Conservation (phyloP, 1,140 invertebrate species). For the Drosophila neocordata region DNA sequence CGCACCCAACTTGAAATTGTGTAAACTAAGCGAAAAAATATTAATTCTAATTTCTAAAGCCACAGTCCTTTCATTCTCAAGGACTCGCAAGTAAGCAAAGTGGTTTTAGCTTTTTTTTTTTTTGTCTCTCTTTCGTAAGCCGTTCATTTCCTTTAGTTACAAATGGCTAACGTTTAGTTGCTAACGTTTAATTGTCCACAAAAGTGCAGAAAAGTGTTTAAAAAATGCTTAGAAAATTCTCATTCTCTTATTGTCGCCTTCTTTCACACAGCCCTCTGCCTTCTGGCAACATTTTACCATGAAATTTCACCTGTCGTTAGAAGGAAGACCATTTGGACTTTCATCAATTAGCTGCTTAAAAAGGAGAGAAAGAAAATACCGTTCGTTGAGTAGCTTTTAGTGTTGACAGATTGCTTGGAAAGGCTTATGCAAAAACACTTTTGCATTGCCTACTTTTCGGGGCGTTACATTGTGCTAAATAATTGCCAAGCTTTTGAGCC, state of each 20-base stretch:
- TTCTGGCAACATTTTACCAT: background rate
- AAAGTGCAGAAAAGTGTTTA: constrained; percentile 26
- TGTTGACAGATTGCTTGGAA: constrained; percentile 46
- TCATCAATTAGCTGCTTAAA: constrained; percentile 70
- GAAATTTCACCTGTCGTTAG: constrained; percentile 11
- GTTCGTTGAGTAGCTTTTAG: constrained; percentile 70
- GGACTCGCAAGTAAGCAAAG: constrained; percentile 9
- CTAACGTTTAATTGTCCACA: constrained; percentile 62
- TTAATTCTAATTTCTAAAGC: constrained; percentile 77
- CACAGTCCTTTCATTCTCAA: constrained; percentile 24
- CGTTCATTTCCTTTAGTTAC: constrained; percentile 4
- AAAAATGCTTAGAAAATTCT: constrained; percentile 37
- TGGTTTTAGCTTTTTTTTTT: background rate
- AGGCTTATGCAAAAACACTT: constrained; percentile 60
- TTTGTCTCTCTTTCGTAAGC: too few species aligned
- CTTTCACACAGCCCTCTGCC: background rate
- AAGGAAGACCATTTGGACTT: constrained; percentile 54
- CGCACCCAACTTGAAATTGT: constrained; percentile 77
- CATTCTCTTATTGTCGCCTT: background rate
- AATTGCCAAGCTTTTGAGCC: constrained; percentile 43
- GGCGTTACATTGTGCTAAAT: constrained; percentile 35
- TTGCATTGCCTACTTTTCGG: constrained; percentile 54
- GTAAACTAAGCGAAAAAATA: constrained; percentile 74
- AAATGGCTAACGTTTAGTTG: constrained; percentile 53
- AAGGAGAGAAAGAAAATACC: constrained; percentile 27